Evolutionary conservation across 2,113 vertebrate genomes (phyloP).

Genomic region (Pholis gunnellus): DNA sequence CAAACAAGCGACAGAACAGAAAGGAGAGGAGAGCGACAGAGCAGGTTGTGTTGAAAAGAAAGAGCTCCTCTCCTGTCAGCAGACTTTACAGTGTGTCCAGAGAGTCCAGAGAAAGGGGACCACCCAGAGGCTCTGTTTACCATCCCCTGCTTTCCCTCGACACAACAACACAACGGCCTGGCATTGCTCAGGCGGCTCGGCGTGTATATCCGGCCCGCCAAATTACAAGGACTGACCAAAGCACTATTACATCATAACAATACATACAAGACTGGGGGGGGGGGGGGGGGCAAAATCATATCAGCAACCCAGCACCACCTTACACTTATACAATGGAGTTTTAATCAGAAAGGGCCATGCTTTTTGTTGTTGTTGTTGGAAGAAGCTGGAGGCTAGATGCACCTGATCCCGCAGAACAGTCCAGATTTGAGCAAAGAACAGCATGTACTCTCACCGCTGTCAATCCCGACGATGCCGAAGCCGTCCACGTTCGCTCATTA

Average conservation of each 20-base stretch:
- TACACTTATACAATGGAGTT: slow-evolving; percentile 7
- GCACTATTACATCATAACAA: slow-evolving; percentile 52
- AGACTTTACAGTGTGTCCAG: slow-evolving; percentile 64
- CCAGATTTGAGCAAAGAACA: slow-evolving; percentile 38
- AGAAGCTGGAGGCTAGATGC: slow-evolving; percentile 13
- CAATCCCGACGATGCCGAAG: slow-evolving; percentile 9
- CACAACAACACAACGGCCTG: slow-evolving; percentile 68
- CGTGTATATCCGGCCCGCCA: slow-evolving; percentile 44
- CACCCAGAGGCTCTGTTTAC: slow-evolving; percentile 79
- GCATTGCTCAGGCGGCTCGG: slow-evolving; percentile 2
- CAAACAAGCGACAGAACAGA: slow-evolving; percentile 65
- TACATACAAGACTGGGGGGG: slow-evolving; percentile 2
- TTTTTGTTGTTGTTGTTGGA: slow-evolving; percentile 20
- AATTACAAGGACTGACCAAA: slow-evolving; percentile 36
- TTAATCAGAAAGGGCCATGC: slow-evolving; percentile 8
- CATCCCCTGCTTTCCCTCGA: slow-evolving; percentile 50
- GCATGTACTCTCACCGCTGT: slow-evolving; percentile 21
- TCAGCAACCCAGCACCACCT: slow-evolving; percentile 21
- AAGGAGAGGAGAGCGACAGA: slow-evolving; percentile 53
- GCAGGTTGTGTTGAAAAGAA: slow-evolving; percentile 67
- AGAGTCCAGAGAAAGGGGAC: slow-evolving; percentile 63
- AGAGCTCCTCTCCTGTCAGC: slow-evolving; percentile 68
- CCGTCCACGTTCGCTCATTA: slow-evolving; percentile 45
- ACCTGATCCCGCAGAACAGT: slow-evolving; percentile 61
- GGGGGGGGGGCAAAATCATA: slow-evolving; percentile 27